A percentile compares a stretch with the other conserved stretches of the same genome.
Evolutionary conservation across 2,113 vertebrate genomes (phyloP).

Genomic region (Hippotragus niger): DNA sequence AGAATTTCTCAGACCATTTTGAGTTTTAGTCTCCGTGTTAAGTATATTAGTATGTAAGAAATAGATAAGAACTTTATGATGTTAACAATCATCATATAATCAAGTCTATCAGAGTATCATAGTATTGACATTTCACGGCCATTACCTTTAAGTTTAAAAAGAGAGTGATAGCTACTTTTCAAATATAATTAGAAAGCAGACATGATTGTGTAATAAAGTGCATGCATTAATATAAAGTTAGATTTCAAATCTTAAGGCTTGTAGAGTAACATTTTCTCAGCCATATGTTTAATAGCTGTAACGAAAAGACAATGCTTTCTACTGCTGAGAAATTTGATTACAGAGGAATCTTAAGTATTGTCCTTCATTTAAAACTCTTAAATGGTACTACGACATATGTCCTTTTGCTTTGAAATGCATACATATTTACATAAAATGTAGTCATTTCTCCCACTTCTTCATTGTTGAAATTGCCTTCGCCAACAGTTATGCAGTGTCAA

Average conservation of each 20-base stretch:
- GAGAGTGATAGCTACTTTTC: not conserved
- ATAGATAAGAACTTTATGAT: not conserved
- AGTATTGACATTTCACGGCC: not conserved
- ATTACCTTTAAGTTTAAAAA: conserved; percentile 6
- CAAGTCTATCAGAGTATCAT: not conserved
- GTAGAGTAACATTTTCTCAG: conserved; percentile 12
- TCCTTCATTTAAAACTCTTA: conserved; percentile 47
- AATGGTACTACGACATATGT: conserved; percentile 31
- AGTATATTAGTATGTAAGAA: not conserved
- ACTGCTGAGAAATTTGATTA: conserved; percentile 49
- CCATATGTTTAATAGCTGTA: conserved; percentile 43
- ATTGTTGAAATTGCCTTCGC: conserved; percentile 70
- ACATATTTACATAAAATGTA: conserved; percentile 67
- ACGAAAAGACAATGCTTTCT: conserved; percentile 52
- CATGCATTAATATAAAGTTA: conserved; percentile 21
- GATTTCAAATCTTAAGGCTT: conserved; percentile 44
- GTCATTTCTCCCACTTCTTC: conserved; percentile 70
- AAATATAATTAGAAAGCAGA: not conserved
- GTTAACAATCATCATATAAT: not conserved
- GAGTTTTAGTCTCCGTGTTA: not conserved
- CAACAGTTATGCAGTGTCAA: conserved; percentile 65
- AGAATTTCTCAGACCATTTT: not conserved
- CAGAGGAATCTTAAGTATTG: conserved; percentile 18
- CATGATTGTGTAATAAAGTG: not conserved
- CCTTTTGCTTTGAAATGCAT: conserved; percentile 57